Base-by-base conservation (phyloP, 2,888 invertebrate genomes). In the Allophyes oxyacanthae region DNA sequence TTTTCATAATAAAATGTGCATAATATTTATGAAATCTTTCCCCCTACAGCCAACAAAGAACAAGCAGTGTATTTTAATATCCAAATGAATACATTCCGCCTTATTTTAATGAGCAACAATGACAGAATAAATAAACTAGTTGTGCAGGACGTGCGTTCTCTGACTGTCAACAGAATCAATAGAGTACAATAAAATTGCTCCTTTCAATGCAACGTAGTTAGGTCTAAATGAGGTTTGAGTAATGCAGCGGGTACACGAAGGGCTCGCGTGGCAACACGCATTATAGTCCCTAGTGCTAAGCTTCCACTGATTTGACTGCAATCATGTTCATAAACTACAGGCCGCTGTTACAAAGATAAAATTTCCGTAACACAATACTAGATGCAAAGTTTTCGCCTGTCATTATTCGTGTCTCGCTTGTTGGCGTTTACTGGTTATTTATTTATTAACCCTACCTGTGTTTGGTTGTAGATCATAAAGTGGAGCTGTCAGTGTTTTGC, bases 191-290 rank as follows among this genome's bases (percentile, higher is more conserved):
- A 92, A 92, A 91, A 91, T 90, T 83, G 86, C 84, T 87, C 85
- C 89, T 86, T 89, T 90, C 90, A 91, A 91, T 91, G 90, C 90
- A 81, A 80, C 84, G 85, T 87, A 88, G 92, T 91, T 91, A 90
- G 86, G 80, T 88, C 88, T 90, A 93, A 94, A 94, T 92, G 94
- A 94, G 92, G 87, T 86, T 88, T 92, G 93, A 94, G 90, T 94
- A 91, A 94, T 93, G 92, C 84, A 75, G 74, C 70, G 78, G 63
- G 74, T 82, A 87, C 92, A 93, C 92, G 92, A 90, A 88, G 79
- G 84, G 78, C 72, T 91, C 77, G 91, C 92, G 92, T 91, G 91
- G 91, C 72, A 78, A 76, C 72, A 71, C 77, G 81, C 85, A 86
- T 84, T 87, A 84, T 84, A 84, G 78, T 75, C 71, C 65, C 65